These are phyloP conservation scores for Apodemia zela DNA, from an alignment of 2,888 invertebrate genomes.

Conservation along the genomic window DNA sequence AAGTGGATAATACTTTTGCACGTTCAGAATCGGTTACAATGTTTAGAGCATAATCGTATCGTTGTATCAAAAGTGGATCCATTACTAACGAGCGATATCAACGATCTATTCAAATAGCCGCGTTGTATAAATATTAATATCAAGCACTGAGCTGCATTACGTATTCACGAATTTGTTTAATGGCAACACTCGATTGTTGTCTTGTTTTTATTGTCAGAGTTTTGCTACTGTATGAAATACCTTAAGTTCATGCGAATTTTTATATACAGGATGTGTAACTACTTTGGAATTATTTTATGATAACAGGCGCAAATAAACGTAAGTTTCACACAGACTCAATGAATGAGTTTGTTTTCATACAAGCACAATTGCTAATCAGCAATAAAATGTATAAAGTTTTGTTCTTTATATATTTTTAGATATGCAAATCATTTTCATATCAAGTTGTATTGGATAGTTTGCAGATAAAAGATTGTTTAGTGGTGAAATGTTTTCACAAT, in stretches of 20 bases:
- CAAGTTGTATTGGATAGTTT: too few species aligned
- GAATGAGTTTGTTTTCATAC: too few species aligned
- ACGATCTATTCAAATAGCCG: constrained; percentile 67
- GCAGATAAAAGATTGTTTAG: too few species aligned
- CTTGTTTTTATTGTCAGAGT: constrained; percentile 59
- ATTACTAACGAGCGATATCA: constrained; percentile 50
- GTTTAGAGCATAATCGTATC: constrained; percentile 26
- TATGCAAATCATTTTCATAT: too few species aligned
- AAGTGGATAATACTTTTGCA: background rate
- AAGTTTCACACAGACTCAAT: too few species aligned
- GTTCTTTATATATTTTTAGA: too few species aligned
- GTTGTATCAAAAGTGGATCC: constrained; percentile 24
- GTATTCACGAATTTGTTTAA: constrained; percentile 74
- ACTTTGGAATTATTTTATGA: background rate
- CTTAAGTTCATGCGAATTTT: constrained; percentile 53
- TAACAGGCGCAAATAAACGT: too few species aligned
- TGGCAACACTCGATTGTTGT: constrained; percentile 61
- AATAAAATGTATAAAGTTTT: too few species aligned
- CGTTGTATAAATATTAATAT: constrained; percentile 71
- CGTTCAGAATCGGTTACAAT: background rate
- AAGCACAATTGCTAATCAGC: too few species aligned
- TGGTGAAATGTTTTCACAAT: too few species aligned
- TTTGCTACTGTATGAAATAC: constrained; percentile 46
- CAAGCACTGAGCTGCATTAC: constrained; percentile 55
- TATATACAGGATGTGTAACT: constrained; percentile 50